These are phyloP conservation scores for Tachysurus vachellii DNA, from an alignment of 2,113 vertebrate genomes.

Conservation along the genomic window DNA sequence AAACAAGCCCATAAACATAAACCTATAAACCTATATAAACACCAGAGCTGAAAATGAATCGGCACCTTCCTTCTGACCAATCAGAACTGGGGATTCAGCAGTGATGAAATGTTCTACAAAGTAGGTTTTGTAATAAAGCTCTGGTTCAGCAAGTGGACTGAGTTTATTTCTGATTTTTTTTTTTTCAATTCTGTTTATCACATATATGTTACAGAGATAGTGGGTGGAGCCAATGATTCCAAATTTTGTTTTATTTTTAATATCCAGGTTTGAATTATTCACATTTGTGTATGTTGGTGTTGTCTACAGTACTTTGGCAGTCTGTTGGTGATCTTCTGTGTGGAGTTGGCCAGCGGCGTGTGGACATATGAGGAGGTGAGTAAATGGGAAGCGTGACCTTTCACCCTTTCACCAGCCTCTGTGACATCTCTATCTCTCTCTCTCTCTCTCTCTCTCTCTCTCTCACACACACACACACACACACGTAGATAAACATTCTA, in stretches of 20 bases:
- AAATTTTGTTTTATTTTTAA: background rate
- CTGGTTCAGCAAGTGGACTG: background rate
- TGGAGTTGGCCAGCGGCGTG: slow-evolving; percentile 92
- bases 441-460: slow-evolving; percentile 8
- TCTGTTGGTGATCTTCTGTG: slow-evolving; percentile 92
- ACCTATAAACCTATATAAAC: background rate
- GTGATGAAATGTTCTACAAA: background rate
- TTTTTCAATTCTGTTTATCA: background rate
- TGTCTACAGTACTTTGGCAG: slow-evolving; percentile 90
- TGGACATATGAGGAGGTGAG: slow-evolving; percentile 93
- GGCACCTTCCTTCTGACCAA: background rate
- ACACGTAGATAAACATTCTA: slow-evolving; percentile 31
- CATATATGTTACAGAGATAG: background rate
- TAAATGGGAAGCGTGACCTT: slow-evolving; percentile 54
- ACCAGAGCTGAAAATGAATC: background rate
- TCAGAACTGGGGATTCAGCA: background rate
- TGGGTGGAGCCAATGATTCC: background rate
- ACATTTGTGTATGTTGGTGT: background rate
- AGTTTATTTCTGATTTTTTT: background rate
- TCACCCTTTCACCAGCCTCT: background rate
- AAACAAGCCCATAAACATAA: background rate
- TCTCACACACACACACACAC: background rate
- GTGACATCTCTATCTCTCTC: background rate
- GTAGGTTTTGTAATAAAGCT: background rate
- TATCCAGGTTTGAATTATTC: background rate